Evolutionary conservation across 2,113 vertebrate species (phyloP).

Genomic region (Salvelinus fontinalis): DNA sequence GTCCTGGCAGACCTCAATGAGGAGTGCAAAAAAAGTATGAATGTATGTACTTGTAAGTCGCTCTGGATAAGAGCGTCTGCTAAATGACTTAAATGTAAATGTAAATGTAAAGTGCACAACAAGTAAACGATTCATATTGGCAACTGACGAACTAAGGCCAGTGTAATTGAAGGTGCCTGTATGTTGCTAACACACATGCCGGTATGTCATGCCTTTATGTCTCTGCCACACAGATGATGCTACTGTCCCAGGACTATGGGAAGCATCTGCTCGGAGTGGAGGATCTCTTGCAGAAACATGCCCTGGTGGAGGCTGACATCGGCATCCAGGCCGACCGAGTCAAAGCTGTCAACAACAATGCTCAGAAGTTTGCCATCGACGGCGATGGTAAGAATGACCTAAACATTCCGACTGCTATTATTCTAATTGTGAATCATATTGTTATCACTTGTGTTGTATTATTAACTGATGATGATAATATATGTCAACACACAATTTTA

Average conservation of each 20-base stretch:
- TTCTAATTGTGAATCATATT: not conserved
- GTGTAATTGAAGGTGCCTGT: not conserved
- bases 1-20: no score
- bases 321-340: slow-evolving; percentile 91
- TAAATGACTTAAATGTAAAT: no score
- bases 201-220: not conserved
- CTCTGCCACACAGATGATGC: slow-evolving; percentile 78
- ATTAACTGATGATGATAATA: no score
- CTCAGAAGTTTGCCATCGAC: slow-evolving; percentile 83
- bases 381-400: slow-evolving; percentile 79
- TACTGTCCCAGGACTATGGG: slow-evolving; percentile 94
- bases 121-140: no score
- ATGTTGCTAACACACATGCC: not conserved
- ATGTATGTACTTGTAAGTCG: no score
- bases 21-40: no score
- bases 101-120: no score
- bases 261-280: slow-evolving; percentile 94
- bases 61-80: no score
- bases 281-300: slow-evolving; percentile 92
- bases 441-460: not conserved
- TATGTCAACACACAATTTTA: no score
- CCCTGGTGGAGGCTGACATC: slow-evolving; percentile 93
- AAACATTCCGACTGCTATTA: not conserved
- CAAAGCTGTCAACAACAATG: slow-evolving; percentile 84
- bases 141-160: no score